Evolutionary conservation across 2,797 vertebrate genomes (phyloP), one percentile per base, ranked within the genome.

Genomic region (Halcyon smyrnensis): DNA sequence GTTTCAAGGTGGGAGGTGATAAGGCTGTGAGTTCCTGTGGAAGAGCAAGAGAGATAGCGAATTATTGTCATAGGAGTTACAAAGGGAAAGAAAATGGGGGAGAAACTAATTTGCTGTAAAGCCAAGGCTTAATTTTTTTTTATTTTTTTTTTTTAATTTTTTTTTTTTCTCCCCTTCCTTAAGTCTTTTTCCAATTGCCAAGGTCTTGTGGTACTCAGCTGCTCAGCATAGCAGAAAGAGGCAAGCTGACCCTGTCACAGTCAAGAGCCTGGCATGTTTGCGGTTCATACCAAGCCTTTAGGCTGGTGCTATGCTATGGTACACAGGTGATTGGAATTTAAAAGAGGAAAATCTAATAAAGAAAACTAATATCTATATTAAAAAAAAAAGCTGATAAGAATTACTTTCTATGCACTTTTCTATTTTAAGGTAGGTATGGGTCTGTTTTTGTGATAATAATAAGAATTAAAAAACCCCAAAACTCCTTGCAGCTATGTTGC

Each of bases 1-100:
- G 20, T 89, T 83, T 93, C 78, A 89, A 85, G 81, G 67, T 39
- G 1, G 74, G 90, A 84, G 30, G 27, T 79, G 85, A 73, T 94
- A 93, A 95, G n/a, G 70, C 63, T 82, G 34, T 90, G 87, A 93
- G 64, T 92, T 54, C 59, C 70, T 64, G 36, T 67, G 60, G 93
- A 91, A 96, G 60, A 90, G 74, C n/a, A 93, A 73, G 86, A 84
- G 30, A 76, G 56, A 90, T 63, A 25, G 63, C 54, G 95, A 96
- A 96, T 97, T 94, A 84, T 92, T 96, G 80, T 94, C 56, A 67
- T 34, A 79, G 56, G 32, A 89, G 23, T 60, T 84, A 94, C 36
- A 89, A 57, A 43, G 19, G 69, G 87, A 79, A 63, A 14, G 25
- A 84, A 83, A 90, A 88, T 70, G 36, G 30, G 18, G 51, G 11